Conservation (phyloP, 2,797 vertebrate genomes). For the Acanthurus lineatus region DNA sequence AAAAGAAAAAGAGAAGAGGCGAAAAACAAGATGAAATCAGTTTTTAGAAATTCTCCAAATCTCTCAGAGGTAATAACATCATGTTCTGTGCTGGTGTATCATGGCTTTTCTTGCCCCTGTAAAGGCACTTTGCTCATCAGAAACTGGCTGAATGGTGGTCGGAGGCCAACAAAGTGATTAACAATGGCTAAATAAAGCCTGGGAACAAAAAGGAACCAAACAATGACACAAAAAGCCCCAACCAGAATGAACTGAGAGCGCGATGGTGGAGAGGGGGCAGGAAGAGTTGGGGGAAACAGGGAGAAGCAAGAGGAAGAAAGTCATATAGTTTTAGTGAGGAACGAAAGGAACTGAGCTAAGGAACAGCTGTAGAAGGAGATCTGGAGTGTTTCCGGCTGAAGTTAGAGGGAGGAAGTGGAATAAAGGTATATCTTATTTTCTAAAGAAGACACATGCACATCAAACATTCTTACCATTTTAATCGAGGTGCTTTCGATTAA, state of each 20-base stretch:
- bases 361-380: constrained; percentile 47
- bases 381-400: constrained; percentile 8
- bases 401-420: not conserved
- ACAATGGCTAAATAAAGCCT: constrained; percentile 74
- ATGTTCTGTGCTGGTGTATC: constrained; percentile 26
- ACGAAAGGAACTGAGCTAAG: constrained; percentile 42
- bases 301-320: constrained; percentile 46
- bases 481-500: no score
- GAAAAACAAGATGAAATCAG: constrained; percentile 11
- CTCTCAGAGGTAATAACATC: constrained; percentile 26
- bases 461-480: no score
- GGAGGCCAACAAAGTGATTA: constrained; percentile 58
- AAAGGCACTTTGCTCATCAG: constrained; percentile 59
- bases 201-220: constrained; percentile 60
- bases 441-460: no score
- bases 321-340: constrained; percentile 36
- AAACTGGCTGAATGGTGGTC: constrained; percentile 63
- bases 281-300: constrained; percentile 25
- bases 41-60: constrained; percentile 31
- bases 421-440: no score
- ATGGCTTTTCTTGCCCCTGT: constrained; percentile 37
- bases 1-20: not conserved
- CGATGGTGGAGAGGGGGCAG: constrained; percentile 24
- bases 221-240: constrained; percentile 61
- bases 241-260: constrained; percentile 56